These are phyloP conservation scores for Euwallacea fornicatus DNA, from an alignment of 1,140 invertebrate genomes.

Conservation along the genomic window DNA sequence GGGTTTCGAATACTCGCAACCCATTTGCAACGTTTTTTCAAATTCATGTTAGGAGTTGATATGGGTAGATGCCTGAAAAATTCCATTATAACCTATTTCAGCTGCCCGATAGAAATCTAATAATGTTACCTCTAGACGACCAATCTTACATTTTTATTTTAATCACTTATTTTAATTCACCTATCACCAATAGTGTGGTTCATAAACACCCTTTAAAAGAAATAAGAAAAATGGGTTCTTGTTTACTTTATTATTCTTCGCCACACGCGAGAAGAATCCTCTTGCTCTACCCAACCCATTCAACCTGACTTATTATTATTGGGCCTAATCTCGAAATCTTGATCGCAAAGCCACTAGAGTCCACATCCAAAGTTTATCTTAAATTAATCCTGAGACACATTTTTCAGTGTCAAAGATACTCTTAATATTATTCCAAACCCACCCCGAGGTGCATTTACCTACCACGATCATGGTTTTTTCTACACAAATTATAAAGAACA, in stretches of 20 bases:
- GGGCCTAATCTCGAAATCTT: conserved; percentile 20
- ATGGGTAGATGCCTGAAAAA: no score
- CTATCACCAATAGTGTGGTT: not conserved
- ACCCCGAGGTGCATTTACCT: conserved; percentile 17
- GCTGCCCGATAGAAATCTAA: no score
- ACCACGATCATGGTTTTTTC: conserved; percentile 3
- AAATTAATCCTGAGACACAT: conserved; percentile 18
- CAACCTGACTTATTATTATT: conserved; percentile 15
- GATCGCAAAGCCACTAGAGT: conserved; percentile 20
- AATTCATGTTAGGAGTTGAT: no score
- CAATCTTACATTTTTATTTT: no score
- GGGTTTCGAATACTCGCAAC: no score
- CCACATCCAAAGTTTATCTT: conserved; percentile 14
- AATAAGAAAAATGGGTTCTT: not conserved
- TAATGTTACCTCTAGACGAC: no score
- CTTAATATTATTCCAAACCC: conserved; percentile 8
- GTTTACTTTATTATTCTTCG: conserved; percentile 9
- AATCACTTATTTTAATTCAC: no score
- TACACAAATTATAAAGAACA: conserved; percentile 1
- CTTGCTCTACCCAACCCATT: conserved; percentile 15
- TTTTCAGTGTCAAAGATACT: conserved; percentile 25
- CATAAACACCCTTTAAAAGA: no score
- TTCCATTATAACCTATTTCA: no score
- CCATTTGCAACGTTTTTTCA: no score
- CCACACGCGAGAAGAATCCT: conserved; percentile 3